phyloP scores from a whole-genome alignment of 2,888 invertebrate species.

The Orthosia gracilis region DNA sequence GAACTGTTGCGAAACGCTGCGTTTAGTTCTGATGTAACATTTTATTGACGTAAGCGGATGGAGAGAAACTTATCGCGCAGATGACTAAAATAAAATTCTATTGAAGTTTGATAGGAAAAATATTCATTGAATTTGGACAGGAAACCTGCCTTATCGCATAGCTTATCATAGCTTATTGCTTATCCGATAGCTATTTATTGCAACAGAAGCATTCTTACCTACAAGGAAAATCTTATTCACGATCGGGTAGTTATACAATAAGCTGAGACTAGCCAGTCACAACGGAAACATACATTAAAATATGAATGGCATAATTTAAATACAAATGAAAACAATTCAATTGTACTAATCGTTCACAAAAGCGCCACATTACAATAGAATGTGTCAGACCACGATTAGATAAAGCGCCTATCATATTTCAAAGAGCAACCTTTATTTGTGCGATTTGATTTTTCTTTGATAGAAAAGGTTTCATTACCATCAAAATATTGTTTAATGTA shows the following conservation, averaged over 20 bases:
- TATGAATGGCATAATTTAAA: conserved; percentile 34
- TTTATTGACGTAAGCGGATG: neutral
- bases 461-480: too few species aligned
- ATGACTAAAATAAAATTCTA: neutral
- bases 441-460: neutral
- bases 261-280: neutral
- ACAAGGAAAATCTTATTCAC: conserved; percentile 24
- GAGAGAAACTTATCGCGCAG: neutral
- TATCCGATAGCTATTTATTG: neutral
- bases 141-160: neutral
- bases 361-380: conserved; percentile 4
- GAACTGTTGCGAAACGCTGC: neutral
- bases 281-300: conserved; percentile 26
- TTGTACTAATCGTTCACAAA: conserved; percentile 15
- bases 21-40: neutral
- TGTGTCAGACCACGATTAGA: conserved; percentile 10
- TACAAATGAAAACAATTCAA: conserved; percentile 27
- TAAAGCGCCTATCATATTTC: neutral
- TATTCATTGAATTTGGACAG: neutral
- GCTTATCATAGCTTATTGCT: too few species aligned
- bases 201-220: neutral
- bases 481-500: too few species aligned
- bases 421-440: neutral
- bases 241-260: neutral
- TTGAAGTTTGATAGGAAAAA: neutral